phyloP scores from a whole-genome alignment of 2,113 vertebrate genomes.

The Prionailurus viverrinus region DNA sequence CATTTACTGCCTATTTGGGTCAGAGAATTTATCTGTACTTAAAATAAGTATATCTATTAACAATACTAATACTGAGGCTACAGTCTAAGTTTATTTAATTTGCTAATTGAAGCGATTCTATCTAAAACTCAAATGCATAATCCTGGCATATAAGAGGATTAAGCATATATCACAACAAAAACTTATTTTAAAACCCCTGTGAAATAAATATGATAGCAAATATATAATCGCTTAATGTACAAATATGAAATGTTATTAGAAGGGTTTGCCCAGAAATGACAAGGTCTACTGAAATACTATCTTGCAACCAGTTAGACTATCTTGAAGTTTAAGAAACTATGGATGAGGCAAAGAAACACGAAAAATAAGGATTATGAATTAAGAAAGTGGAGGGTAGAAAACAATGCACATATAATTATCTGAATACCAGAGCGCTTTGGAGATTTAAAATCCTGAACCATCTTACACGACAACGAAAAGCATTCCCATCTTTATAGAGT shows the following conservation, averaged over 20 bases:
- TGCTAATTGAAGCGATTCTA: slow-evolving; percentile 24
- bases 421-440: not conserved
- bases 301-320: not conserved
- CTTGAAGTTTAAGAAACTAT: slow-evolving; percentile 32
- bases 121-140: not conserved
- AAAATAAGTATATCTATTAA: not conserved
- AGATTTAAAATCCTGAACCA: slow-evolving; percentile 32
- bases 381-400: not conserved
- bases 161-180: not conserved
- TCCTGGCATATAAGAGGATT: slow-evolving; percentile 8
- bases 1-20: slow-evolving; percentile 20
- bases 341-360: slow-evolving; percentile 26
- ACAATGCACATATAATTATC: not conserved
- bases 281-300: not conserved
- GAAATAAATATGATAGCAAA: slow-evolving; percentile 41
- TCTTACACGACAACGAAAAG: not conserved
- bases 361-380: not conserved
- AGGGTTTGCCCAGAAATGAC: slow-evolving; percentile 17
- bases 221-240: not conserved
- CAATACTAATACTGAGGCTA: slow-evolving; percentile 20
- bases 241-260: slow-evolving; percentile 14
- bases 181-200: not conserved
- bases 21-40: slow-evolving; percentile 50
- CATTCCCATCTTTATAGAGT: not conserved
- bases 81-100: not conserved